phyloP scores from a whole-genome alignment of 2,797 vertebrate genomes.

The Anabas testudineus region DNA sequence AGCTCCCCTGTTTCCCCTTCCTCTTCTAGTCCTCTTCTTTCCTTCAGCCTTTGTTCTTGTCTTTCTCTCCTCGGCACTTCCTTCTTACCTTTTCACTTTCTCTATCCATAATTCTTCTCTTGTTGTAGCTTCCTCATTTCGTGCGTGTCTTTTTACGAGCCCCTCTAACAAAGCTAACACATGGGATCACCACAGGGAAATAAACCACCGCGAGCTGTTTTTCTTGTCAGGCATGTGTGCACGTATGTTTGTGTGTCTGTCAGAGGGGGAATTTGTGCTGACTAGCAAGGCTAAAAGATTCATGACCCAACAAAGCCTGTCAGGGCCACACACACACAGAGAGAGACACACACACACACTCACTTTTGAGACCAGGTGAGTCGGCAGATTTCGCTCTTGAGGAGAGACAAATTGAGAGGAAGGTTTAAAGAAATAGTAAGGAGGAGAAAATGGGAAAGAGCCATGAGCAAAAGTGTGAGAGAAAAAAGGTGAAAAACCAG shows the following conservation, averaged over 20 bases:
- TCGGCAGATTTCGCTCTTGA: conserved; percentile 68
- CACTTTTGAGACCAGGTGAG: conserved; percentile 68
- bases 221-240: conserved; percentile 39
- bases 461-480: neutral
- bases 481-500: conserved; percentile 2
- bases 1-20: conserved; percentile 37
- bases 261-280: conserved; percentile 72
- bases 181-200: conserved; percentile 57
- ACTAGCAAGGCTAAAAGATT: conserved; percentile 79
- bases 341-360: conserved; percentile 30
- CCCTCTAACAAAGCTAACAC: conserved; percentile 63
- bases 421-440: conserved; percentile 43
- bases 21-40: conserved; percentile 27
- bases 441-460: conserved; percentile 25
- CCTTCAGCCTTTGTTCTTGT: conserved; percentile 34
- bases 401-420: conserved; percentile 58
- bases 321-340: conserved; percentile 65
- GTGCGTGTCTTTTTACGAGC: conserved; percentile 50
- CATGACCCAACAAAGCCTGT: conserved; percentile 77
- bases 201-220: conserved; percentile 56
- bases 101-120: conserved; percentile 21
- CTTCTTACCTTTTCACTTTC: conserved; percentile 49
- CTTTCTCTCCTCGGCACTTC: conserved; percentile 40
- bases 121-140: conserved; percentile 27
- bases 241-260: conserved; percentile 32